Percentiles rank a stretch among this genome's conserved stretches.
Conservation (phyloP, 2,888 invertebrate species). For the Mesoligia furuncula region DNA sequence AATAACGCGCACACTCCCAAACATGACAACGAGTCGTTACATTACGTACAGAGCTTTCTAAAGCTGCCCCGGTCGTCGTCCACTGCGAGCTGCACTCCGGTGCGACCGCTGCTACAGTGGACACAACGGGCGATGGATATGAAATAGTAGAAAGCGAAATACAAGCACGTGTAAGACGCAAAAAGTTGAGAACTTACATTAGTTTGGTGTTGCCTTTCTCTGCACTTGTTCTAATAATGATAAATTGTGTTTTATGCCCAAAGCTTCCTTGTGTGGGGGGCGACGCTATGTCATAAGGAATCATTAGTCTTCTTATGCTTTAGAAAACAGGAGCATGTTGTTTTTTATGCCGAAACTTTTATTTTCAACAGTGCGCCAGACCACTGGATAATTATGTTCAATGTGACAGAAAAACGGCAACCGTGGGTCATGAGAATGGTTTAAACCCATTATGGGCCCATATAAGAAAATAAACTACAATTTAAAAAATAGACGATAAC, state of each 20-base stretch:
- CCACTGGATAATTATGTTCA: neutral
- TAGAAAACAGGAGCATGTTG: constrained; percentile 2
- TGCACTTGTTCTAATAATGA: constrained; percentile 61
- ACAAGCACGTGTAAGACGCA: constrained; percentile 71
- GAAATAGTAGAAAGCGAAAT: constrained; percentile 74
- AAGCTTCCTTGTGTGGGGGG: constrained; percentile 7
- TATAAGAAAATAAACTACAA: neutral
- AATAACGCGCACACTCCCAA: constrained; percentile 48
- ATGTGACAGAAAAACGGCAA: neutral
- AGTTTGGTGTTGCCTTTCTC: constrained; percentile 71
- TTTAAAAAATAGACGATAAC: neutral
- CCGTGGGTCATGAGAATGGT: neutral
- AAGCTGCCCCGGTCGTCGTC: constrained; percentile 31
- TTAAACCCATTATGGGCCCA: neutral
- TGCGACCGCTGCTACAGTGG: neutral
- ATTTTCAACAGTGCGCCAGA: neutral
- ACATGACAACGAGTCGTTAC: constrained; percentile 57
- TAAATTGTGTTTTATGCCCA: constrained; percentile 42
- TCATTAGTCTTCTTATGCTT: neutral
- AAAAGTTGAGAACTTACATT: constrained; percentile 67
- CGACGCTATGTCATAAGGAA: neutral
- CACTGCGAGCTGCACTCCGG: constrained; percentile 30
- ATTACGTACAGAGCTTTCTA: constrained; percentile 63
- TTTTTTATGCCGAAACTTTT: neutral
- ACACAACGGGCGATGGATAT: constrained; percentile 43